A percentile compares a stretch with the other conserved stretches of the same genome.
phyloP scores from a whole-genome alignment of 2,797 vertebrate species.

The Sus cebifrons region DNA sequence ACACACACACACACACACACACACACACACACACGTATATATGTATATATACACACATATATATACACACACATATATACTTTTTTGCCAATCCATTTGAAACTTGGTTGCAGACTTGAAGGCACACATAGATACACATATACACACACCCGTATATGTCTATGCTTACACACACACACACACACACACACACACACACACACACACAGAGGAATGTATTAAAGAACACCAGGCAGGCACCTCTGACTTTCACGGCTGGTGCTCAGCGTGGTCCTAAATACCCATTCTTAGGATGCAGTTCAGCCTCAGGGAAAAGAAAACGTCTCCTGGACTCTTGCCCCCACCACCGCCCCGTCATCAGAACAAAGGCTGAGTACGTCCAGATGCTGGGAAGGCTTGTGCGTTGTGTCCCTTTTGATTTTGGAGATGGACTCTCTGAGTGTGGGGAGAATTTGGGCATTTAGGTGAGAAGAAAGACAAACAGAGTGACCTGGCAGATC shows the following conservation, averaged over 20 bases:
- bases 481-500: not conserved
- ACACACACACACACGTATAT: not conserved
- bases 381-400: not conserved
- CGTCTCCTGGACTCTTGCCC: not conserved
- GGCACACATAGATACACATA: not conserved
- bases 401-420: not conserved
- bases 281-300: accelerated
- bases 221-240: not conserved
- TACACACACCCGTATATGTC: accelerated
- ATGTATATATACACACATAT: too few species aligned
- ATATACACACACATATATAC: not conserved
- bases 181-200: accelerated
- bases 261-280: accelerated
- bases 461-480: not conserved
- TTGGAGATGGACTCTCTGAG: not conserved
- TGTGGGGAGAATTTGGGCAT: not conserved
- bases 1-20: accelerated
- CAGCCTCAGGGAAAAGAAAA: not conserved
- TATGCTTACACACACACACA: too few species aligned
- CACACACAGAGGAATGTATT: accelerated
- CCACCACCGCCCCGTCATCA: not conserved
- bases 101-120: not conserved
- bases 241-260: not conserved
- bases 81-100: not conserved
- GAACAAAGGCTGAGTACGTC: not conserved